A percentile compares a stretch with the other conserved stretches of the same genome.
Conservation (phyloP, 2,113 vertebrate genomes). For the Cyanoramphus novaezelandiae region DNA sequence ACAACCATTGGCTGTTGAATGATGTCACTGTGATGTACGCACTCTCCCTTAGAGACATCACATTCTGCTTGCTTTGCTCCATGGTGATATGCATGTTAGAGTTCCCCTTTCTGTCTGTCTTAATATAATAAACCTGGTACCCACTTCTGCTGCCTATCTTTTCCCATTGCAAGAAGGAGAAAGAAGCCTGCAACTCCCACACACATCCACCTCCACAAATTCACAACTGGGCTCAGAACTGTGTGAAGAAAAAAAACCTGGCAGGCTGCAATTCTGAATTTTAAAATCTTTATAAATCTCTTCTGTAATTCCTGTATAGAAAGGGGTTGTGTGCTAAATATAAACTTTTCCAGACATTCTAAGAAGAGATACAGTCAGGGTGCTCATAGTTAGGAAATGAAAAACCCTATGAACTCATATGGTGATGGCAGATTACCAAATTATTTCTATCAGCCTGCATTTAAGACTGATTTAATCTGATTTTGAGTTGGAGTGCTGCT, state of each 20-base stretch:
- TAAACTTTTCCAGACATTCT: background rate
- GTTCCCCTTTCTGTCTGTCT: background rate
- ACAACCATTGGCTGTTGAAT: background rate
- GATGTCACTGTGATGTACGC: background rate
- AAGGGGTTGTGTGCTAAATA: background rate
- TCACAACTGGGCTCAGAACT: constrained; percentile 20
- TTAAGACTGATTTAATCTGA: background rate
- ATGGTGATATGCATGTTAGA: background rate
- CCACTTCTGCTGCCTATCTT: background rate
- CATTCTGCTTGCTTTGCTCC: background rate
- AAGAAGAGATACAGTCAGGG: background rate
- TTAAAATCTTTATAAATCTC: background rate
- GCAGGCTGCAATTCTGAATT: constrained; percentile 13
- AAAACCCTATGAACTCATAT: background rate
- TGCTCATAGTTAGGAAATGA: background rate
- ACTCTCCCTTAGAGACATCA: background rate
- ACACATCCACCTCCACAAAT: background rate
- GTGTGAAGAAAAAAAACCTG: background rate
- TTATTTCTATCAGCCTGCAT: background rate
- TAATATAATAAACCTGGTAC: background rate
- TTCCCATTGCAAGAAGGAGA: background rate
- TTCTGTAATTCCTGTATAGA: background rate
- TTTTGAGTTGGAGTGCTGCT: background rate
- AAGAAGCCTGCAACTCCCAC: constrained; percentile 17
- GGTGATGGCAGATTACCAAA: background rate